Conservation (phyloP, 2,113 vertebrate genomes). For the Odontophorus gujanensis region DNA sequence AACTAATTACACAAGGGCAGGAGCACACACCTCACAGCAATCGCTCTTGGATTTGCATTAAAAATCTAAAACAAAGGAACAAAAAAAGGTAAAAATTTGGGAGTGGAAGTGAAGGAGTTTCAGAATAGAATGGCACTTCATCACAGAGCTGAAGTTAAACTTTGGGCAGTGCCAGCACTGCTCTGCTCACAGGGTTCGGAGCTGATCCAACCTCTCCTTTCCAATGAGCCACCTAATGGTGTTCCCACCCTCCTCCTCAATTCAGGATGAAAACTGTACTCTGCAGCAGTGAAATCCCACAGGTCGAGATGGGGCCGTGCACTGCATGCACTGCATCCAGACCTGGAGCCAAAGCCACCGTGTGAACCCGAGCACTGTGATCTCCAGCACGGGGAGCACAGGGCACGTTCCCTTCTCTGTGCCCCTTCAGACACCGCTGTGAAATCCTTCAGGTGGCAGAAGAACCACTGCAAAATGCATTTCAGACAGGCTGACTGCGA, state of each 20-base stretch:
- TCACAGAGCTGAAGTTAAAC: accelerated
- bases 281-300: accelerated
- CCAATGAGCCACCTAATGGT: background rate
- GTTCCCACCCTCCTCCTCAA: background rate
- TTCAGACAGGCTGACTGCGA: background rate
- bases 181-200: background rate
- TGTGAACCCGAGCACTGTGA: background rate
- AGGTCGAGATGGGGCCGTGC: accelerated
- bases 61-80: background rate
- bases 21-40: background rate
- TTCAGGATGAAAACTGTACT: accelerated
- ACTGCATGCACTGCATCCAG: too few species aligned
- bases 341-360: too few species aligned
- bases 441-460: background rate
- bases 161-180: background rate
- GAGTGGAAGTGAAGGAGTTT: background rate
- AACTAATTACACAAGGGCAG: slow-evolving; percentile 25
- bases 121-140: background rate
- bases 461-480: background rate
- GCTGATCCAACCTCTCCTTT: too few species aligned
- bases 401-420: too few species aligned
- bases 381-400: too few species aligned
- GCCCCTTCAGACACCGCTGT: background rate
- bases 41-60: background rate
- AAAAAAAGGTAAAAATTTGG: background rate